A percentile compares a stretch with the other conserved stretches of the same genome.
Evolutionary conservation across 2,888 invertebrate species (phyloP).

Genomic region (Eurytoma californica): DNA sequence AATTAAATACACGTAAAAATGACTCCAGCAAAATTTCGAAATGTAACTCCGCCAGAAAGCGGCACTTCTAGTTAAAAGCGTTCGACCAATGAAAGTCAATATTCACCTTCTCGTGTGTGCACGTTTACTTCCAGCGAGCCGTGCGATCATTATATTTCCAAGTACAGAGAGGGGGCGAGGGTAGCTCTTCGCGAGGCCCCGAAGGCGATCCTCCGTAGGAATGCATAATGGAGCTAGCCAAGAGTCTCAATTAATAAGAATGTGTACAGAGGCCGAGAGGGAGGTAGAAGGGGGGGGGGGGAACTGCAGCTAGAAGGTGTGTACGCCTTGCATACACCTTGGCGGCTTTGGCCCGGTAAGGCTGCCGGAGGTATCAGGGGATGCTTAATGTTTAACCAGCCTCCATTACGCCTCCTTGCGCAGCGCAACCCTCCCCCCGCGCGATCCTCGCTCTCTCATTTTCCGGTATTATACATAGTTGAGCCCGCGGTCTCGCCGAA

Average conservation of each 20-base stretch:
- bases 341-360: constrained; percentile 64
- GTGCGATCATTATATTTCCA: constrained; percentile 42
- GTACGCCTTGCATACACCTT: constrained; percentile 64
- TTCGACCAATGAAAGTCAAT: not conserved
- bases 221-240: constrained; percentile 69
- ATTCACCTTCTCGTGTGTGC: constrained; percentile 1
- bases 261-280: constrained; percentile 69
- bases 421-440: constrained; percentile 21
- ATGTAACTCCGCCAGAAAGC: too few species aligned
- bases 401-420: constrained; percentile 70
- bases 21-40: too few species aligned
- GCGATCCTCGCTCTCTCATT: constrained; percentile 4
- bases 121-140: not conserved
- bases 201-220: constrained; percentile 34
- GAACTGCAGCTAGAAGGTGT: constrained; percentile 56
- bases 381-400: constrained; percentile 74
- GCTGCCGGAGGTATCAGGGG: constrained; percentile 68
- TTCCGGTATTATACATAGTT: not conserved
- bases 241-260: constrained; percentile 74
- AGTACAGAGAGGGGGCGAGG: constrained; percentile 1
- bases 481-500: constrained; percentile 1
- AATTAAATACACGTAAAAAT: too few species aligned
- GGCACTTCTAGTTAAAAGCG: too few species aligned
- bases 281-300: constrained; percentile 2
- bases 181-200: constrained; percentile 15